Evolutionary conservation across 2,888 invertebrate genomes (phyloP), one percentile per base, ranked within the genome.

Genomic region (Eupithecia subfuscata): DNA sequence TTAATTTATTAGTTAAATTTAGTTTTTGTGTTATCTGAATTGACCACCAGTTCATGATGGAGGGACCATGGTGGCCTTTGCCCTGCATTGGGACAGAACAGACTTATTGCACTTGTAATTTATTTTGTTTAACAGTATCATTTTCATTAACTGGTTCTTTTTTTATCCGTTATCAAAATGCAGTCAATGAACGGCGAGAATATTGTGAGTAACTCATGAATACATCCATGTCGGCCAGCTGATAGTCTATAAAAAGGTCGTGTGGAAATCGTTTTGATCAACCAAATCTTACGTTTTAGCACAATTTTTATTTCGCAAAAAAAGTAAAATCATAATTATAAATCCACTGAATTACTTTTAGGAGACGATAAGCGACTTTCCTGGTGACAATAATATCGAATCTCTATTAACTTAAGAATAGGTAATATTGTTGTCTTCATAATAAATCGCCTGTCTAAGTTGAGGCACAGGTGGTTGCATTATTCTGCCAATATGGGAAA

Each of bases 401-500:
- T 43, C 0, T 43, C 43, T 43, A 12, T 43, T 43, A 12, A 22
- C 56, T 11, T 22, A n/a, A 3, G 4, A 56, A 22, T 56, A 56
- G 22, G 56, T 9, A 22, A 9, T 12, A 60, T 60, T 60, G 60
- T 60, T 25, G 25, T 25, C 60, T 60, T 25, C 14, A 25, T 60
- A 14, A 60, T 60, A 60, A 25, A 25, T 60, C 60, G 60, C 25
- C 60, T 25, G 25, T 18, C 64, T 16, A 64, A 18, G 34, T 64
- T 34, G n/a, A n/a, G 3, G 52, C 52, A 64, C 30, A 64, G 63
- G 18, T 63, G 8, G 37, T 25, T 37, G 18, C 40, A 40, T 67
- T 67, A 40, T 40, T 40, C 37, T 67, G 34, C 67, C 18, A 48
- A 67, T 48, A 43, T 43, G 56, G 37, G 71, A 75, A 71, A 75